Conservation (phyloP, 2,797 vertebrate genomes). For the Pterois miles region DNA sequence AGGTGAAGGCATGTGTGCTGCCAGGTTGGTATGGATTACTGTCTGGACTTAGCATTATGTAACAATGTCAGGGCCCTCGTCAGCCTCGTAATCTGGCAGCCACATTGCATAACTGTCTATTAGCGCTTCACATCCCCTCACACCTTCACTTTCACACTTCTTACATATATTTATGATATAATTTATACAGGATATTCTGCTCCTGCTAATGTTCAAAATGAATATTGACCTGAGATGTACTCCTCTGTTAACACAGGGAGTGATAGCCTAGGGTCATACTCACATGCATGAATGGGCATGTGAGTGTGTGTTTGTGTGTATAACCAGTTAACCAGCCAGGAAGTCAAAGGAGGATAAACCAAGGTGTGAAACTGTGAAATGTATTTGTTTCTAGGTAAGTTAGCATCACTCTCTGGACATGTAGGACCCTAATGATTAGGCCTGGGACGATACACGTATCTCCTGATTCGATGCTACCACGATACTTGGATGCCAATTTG, state of each 20-base stretch:
- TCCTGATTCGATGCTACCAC: no score
- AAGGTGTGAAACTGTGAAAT: no score
- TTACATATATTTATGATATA: neutral
- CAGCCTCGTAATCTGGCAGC: slow-evolving; percentile 68
- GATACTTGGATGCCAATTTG: no score
- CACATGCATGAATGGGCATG: neutral
- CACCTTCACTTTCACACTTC: slow-evolving; percentile 37
- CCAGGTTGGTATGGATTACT: slow-evolving; percentile 74
- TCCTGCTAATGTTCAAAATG: neutral
- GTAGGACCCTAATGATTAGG: no score
- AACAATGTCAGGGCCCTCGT: slow-evolving; percentile 66
- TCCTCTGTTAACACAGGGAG: neutral
- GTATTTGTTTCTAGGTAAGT: no score
- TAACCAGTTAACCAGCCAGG: neutral
- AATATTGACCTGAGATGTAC: slow-evolving; percentile 3
- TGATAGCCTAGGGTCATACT: neutral
- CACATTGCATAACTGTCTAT: slow-evolving; percentile 74
- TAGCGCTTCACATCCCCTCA: slow-evolving; percentile 50
- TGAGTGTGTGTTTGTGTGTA: slow-evolving; percentile 1
- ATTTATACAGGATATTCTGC: neutral
- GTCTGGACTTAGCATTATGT: slow-evolving; percentile 72
- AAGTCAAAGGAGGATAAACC: slow-evolving; percentile 6
- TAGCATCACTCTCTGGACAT: no score
- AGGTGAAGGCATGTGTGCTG: slow-evolving; percentile 24
- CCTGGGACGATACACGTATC: no score